phyloP scores from a whole-genome alignment of 2,888 invertebrate genomes.

The Clunio marinus region DNA sequence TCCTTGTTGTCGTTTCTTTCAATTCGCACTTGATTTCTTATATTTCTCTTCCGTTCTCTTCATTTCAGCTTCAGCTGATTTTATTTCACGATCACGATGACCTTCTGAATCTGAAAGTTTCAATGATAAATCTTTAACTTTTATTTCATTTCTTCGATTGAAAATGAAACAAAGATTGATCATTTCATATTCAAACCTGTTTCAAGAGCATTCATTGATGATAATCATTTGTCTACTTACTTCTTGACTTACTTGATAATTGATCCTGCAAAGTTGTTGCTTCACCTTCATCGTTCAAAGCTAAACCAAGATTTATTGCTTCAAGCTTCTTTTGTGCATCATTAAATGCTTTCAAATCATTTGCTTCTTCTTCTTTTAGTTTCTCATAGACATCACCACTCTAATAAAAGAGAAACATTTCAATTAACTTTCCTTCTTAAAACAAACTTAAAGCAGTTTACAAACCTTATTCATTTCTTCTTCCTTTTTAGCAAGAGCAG shows the following conservation, averaged over 20 bases:
- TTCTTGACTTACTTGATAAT: constrained; percentile 67
- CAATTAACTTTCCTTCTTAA: too few species aligned
- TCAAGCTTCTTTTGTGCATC: constrained; percentile 76
- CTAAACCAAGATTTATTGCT: constrained; percentile 77
- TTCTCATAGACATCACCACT: constrained; percentile 63
- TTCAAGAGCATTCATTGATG: too few species aligned
- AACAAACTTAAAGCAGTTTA: too few species aligned
- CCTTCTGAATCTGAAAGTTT: constrained; percentile 77
- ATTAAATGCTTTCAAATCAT: constrained; percentile 63
- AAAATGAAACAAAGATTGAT: constrained; percentile 55
- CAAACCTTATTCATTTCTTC: constrained; percentile 57
- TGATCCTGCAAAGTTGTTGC: constrained; percentile 85
- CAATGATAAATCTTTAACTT: constrained; percentile 62
- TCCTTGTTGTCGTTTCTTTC: constrained; percentile 74
- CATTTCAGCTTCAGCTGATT: constrained; percentile 64
- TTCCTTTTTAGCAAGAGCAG: constrained; percentile 57
- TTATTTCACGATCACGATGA: constrained; percentile 67
- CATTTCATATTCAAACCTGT: neutral
- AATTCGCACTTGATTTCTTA: constrained; percentile 66
- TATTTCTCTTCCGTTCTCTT: constrained; percentile 66
- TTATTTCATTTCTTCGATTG: constrained; percentile 61
- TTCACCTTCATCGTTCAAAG: constrained; percentile 71
- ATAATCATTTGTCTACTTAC: too few species aligned
- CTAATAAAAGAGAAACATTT: constrained; percentile 43
- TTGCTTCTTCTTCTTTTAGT: constrained; percentile 63